These are phyloP conservation scores for Eupleurogrammus muticus DNA, from an alignment of 2,797 vertebrate genomes.

Conservation along the genomic window DNA sequence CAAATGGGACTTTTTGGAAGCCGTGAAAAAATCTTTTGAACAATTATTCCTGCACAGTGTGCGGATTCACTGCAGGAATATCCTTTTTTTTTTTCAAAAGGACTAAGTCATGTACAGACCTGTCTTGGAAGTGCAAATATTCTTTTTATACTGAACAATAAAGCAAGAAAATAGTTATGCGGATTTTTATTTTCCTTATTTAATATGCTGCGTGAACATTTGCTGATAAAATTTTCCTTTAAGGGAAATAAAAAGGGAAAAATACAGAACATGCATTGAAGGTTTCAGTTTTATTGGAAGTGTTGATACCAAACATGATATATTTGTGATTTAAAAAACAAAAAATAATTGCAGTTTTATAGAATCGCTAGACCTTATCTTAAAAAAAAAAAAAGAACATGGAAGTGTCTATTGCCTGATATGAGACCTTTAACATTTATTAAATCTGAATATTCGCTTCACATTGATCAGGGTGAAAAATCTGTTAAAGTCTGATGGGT, in stretches of 20 bases:
- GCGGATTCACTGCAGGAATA: constrained; percentile 6
- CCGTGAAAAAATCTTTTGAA: not conserved
- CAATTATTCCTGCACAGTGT: constrained; percentile 1
- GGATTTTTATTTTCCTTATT: not conserved
- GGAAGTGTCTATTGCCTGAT: too few species aligned
- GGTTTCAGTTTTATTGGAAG: too few species aligned
- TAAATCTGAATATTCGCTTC: not conserved
- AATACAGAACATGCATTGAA: not conserved
- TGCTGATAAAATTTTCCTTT: not conserved
- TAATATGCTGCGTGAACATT: not conserved
- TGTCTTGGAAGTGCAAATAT: constrained; percentile 26
- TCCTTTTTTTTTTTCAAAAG: constrained; percentile 14
- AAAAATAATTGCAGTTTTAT: too few species aligned
- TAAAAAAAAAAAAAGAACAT: too few species aligned
- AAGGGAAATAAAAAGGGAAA: not conserved
- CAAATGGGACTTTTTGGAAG: constrained; percentile 10
- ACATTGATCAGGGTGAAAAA: not conserved
- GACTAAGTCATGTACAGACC: constrained; percentile 2
- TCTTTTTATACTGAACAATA: constrained; percentile 45
- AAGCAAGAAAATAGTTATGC: constrained; percentile 6
- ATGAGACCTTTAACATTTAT: not conserved
- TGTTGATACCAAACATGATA: too few species aligned
- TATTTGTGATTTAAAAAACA: too few species aligned
- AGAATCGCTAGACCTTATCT: too few species aligned
- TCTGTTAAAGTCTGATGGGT: too few species aligned